Base-by-base conservation (phyloP, 1,140 invertebrate genomes). In the Dreissena polymorpha region DNA sequence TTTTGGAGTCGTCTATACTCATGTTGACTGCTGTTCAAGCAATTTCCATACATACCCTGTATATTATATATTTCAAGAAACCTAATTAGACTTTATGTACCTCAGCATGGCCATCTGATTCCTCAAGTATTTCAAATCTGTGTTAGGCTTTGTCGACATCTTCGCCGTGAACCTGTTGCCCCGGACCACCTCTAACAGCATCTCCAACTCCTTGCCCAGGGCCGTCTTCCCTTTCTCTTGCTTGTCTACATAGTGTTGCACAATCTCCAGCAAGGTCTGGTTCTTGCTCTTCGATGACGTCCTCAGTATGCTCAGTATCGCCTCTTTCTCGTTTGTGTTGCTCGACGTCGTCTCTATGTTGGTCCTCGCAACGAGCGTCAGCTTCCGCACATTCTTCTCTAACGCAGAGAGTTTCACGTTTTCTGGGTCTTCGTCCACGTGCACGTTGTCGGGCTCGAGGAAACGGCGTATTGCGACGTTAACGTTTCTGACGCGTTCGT, bases 391-490 rank as follows among this genome's bases (percentile, higher is more conserved):
- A 53, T 83, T 83, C 39, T 73, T 77, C n/a, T 83, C 81, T 29
- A 83, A 69, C 50, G 76, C 18, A 3, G 81, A 76, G 27, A 83
- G 69, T 25, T 71, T 83, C 0, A 76, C 50, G 63, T 83, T 77
- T 10, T 77, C 72, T 0, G 68, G 8, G 53, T 83, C 81, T 14
- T 70, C 73, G 1, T 76, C 73, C 3, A 77, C 23, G n/a, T 74
- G 64, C 49, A 49, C 29, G 0, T 65, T 60, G 27, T 83, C 74
- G n/a, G 64, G 13, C 7, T 82, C 79, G 12, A 83, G 74, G 29
- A 83, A 83, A 49, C 75, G 57, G 12, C 72, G 64, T 21, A 83
- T 83, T 14, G 81, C 73, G 27, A 76, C 10, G 51, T 83, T 83
- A 14, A 77, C 53, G 23, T 55, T n/a, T 64, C 27, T 69, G 7